Conservation (phyloP, 2,888 invertebrate genomes). For the Tuta absoluta region DNA sequence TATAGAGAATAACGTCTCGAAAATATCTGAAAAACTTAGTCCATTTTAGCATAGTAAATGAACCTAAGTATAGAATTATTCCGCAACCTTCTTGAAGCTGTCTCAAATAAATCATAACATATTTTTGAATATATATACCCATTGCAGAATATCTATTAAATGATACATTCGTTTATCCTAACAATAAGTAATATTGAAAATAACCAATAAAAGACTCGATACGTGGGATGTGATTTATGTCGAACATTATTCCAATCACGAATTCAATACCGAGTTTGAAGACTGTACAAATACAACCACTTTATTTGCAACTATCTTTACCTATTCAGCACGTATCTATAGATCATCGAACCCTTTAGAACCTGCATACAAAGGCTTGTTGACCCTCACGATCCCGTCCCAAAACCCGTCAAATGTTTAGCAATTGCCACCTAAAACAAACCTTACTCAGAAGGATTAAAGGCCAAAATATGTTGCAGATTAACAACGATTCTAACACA, state of each 20-base stretch:
- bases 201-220: conserved; percentile 2
- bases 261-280: conserved; percentile 6
- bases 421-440: conserved; percentile 10
- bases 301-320: conserved; percentile 14
- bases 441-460: conserved; percentile 13
- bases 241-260: conserved; percentile 4
- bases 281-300: conserved; percentile 1
- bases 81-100: too few species aligned
- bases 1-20: too few species aligned
- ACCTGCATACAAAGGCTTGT: conserved; percentile 42
- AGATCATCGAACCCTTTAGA: conserved; percentile 39
- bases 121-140: too few species aligned
- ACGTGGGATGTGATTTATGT: background rate
- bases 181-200: background rate
- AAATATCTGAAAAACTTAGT: too few species aligned
- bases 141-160: too few species aligned
- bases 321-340: background rate
- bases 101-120: too few species aligned
- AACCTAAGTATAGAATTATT: too few species aligned
- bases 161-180: background rate
- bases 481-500: conserved; percentile 15
- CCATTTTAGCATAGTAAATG: too few species aligned
- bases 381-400: conserved; percentile 32
- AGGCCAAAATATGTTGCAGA: conserved; percentile 21
- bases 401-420: conserved; percentile 28